Percentiles rank a stretch among this genome's conserved stretches.
phyloP scores from a whole-genome alignment of 2,797 vertebrate genomes.

The Benthosema pterotum region DNA sequence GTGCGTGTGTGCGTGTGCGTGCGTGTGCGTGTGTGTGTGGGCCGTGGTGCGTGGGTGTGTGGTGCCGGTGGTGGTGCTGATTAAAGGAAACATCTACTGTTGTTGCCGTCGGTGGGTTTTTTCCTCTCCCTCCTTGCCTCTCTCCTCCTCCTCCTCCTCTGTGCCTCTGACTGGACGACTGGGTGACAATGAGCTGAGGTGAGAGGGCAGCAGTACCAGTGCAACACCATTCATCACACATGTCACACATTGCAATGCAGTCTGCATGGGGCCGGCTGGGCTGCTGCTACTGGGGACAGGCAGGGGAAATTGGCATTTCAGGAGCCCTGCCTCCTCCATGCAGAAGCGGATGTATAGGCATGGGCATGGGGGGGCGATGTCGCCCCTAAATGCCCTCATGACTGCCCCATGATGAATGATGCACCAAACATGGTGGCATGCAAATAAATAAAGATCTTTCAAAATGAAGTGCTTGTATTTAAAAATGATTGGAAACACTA shows the following conservation, averaged over 20 bases:
- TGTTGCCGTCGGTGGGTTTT: constrained; percentile 76
- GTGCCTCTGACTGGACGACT: constrained; percentile 67
- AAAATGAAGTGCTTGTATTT: too few relatives aligned
- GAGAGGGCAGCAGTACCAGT: constrained; percentile 89
- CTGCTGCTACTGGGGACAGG: constrained; percentile 86
- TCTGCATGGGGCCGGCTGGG: constrained; percentile 93
- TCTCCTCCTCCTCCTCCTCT: constrained; percentile 75
- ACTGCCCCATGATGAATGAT: too few relatives aligned
- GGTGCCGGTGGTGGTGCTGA: constrained; percentile 68
- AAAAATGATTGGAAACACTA: too few relatives aligned
- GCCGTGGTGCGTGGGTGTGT: constrained; percentile 9
- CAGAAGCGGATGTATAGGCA: too few relatives aligned
- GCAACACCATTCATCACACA: constrained; percentile 94
- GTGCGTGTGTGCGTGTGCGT: constrained; percentile 11
- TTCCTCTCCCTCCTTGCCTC: constrained; percentile 47
- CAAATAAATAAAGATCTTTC: too few relatives aligned
- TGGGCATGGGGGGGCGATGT: too few relatives aligned
- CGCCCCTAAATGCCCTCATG: too few relatives aligned
- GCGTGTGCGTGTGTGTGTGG: constrained; percentile 14
- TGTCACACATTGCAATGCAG: constrained; percentile 82
- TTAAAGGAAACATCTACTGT: constrained; percentile 91
- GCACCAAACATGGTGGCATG: too few relatives aligned
- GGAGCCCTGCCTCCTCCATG: constrained; percentile 30
- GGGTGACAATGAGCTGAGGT: constrained; percentile 90
- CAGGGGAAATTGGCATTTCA: constrained; percentile 89